Percentiles rank a stretch among this genome's conserved stretches.
Evolutionary conservation across 2,888 invertebrate genomes (phyloP).

Genomic region (Mythimna loreyi): DNA sequence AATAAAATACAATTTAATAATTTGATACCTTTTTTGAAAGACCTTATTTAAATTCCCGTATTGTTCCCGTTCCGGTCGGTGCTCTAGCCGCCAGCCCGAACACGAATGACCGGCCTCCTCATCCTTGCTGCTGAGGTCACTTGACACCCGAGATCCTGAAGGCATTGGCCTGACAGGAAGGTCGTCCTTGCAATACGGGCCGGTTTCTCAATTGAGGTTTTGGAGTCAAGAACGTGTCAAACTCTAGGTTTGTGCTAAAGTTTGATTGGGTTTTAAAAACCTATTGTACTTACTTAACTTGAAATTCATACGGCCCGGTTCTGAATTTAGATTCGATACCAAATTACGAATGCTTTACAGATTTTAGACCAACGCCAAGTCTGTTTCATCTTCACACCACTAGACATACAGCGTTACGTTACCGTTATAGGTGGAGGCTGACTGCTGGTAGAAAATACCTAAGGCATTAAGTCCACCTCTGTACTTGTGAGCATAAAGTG

Average conservation of each 20-base stretch:
- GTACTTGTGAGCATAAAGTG: no score
- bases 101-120: conserved; percentile 57
- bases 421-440: no score
- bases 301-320: no score
- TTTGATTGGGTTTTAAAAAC: no score
- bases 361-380: no score
- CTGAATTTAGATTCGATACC: no score
- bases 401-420: no score
- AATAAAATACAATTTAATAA: conserved; percentile 27
- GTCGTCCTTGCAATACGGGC: conserved; percentile 47
- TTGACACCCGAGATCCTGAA: conserved; percentile 74
- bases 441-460: no score
- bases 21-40: conserved; percentile 57
- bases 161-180: conserved; percentile 73
- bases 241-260: not conserved
- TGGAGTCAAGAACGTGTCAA: not conserved
- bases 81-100: conserved; percentile 65
- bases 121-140: conserved; percentile 72
- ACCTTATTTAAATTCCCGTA: conserved; percentile 47
- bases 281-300: no score
- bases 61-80: conserved; percentile 62
- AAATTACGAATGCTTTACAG: no score
- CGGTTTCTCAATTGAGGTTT: not conserved
- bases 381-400: no score
- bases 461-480: no score